phyloP scores from a whole-genome alignment of 1,140 invertebrate species.

The Drosophila sproati region DNA sequence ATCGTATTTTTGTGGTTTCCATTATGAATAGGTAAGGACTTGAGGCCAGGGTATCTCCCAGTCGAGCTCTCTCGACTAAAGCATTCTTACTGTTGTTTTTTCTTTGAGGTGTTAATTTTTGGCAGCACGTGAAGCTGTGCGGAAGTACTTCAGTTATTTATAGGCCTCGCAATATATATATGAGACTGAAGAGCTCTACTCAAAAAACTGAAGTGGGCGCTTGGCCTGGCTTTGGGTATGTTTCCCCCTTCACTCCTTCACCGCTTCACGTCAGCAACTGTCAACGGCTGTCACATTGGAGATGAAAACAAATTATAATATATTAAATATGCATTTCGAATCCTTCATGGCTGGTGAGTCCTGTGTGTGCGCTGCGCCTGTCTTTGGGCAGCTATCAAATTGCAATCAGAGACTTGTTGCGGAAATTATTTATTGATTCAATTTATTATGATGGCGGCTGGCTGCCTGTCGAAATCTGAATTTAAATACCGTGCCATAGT shows the following conservation, averaged over 20 bases:
- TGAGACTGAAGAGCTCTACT: neutral
- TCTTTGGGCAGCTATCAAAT: constrained; percentile 42
- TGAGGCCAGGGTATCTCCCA: neutral
- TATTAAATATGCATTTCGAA: constrained; percentile 52
- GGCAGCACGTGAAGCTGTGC: constrained; percentile 35
- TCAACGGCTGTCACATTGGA: constrained; percentile 10
- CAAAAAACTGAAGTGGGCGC: constrained; percentile 18
- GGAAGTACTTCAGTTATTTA: constrained; percentile 35
- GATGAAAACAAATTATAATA: constrained; percentile 58
- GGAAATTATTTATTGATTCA: constrained; percentile 73
- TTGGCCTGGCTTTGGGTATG: neutral
- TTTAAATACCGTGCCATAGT: constrained; percentile 33
- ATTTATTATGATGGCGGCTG: constrained; percentile 23
- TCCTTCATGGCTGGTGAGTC: neutral
- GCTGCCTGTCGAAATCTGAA: constrained; percentile 34
- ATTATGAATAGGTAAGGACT: no score
- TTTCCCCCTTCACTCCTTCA: neutral
- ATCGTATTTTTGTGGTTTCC: no score
- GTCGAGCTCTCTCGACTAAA: neutral
- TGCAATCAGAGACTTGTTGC: constrained; percentile 65
- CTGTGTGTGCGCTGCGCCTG: neutral
- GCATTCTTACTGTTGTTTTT: constrained; percentile 27
- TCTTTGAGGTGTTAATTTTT: constrained; percentile 77
- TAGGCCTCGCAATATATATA: constrained; percentile 28
- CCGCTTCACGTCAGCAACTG: no score